Evolutionary conservation across 2,888 invertebrate genomes (phyloP).

Genomic region (Polietes domitor): DNA sequence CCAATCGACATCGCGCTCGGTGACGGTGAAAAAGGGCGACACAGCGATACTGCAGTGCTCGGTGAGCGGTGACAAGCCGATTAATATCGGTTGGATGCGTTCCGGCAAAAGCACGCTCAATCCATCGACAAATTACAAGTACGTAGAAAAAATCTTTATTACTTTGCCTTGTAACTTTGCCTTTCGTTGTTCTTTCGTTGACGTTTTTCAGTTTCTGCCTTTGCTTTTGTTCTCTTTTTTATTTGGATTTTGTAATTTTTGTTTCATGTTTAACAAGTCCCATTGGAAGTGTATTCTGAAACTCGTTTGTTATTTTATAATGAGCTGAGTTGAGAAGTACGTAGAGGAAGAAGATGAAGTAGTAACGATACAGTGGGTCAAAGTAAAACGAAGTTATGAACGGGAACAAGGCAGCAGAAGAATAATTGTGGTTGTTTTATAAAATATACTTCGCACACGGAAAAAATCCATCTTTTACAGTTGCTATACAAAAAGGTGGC

Average conservation of each 20-base stretch:
- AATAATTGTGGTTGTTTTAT: no score
- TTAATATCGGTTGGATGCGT: constrained; percentile 88
- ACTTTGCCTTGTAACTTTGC: background rate
- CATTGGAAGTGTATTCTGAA: constrained; percentile 38
- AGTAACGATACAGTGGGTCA: no score
- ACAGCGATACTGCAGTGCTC: constrained; percentile 88
- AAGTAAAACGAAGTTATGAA: no score
- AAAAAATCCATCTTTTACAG: no score
- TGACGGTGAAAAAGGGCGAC: constrained; percentile 88
- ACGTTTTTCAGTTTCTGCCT: no score
- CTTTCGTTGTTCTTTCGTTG: constrained; percentile 22
- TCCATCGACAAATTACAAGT: constrained; percentile 88
- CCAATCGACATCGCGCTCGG: constrained; percentile 85
- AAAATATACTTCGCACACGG: no score
- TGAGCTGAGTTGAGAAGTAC: background rate
- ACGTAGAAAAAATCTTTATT: constrained; percentile 68
- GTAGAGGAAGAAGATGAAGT: background rate
- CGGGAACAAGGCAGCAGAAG: no score
- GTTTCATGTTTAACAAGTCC: constrained; percentile 52
- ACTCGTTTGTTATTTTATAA: background rate
- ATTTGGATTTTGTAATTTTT: background rate
- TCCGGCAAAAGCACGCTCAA: constrained; percentile 87
- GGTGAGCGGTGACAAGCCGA: constrained; percentile 90
- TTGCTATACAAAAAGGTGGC: no score
- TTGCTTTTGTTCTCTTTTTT: constrained; percentile 4